phyloP scores from a whole-genome alignment of 1,140 invertebrate species.

The Cyphomyrmex costatus region DNA sequence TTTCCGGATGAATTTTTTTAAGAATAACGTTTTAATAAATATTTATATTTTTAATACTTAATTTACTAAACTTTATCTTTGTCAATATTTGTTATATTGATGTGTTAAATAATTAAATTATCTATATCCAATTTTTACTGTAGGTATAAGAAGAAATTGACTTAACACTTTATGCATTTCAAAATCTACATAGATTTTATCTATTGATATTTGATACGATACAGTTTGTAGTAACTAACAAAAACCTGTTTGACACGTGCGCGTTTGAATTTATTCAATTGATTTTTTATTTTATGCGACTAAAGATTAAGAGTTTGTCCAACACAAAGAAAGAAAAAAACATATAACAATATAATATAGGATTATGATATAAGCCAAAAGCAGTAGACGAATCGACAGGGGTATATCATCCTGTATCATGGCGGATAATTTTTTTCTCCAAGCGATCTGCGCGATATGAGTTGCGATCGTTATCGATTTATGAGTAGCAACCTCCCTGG shows the following conservation, averaged over 20 bases:
- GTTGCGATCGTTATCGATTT: constrained; percentile 82
- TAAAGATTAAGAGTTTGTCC: not conserved
- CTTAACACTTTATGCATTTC: not conserved
- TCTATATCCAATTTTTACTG: not conserved
- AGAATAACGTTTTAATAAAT: not conserved
- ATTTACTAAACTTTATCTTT: constrained; percentile 12
- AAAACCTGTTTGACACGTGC: constrained; percentile 10
- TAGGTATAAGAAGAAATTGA: not conserved
- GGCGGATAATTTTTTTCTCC: constrained; percentile 57
- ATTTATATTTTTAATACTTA: not conserved
- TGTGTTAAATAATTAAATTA: constrained; percentile 3
- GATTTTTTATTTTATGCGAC: constrained; percentile 7
- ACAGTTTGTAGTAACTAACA: not conserved
- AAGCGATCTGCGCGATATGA: constrained; percentile 68
- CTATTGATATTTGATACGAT: no score
- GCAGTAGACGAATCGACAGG: not conserved
- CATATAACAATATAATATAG: constrained; percentile 13
- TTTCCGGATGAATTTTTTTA: constrained; percentile 6
- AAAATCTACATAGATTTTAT: not conserved
- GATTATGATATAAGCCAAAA: not conserved
- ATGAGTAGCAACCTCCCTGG: constrained; percentile 74
- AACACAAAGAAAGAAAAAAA: not conserved
- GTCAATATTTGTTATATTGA: no score
- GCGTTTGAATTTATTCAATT: not conserved
- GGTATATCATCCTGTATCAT: not conserved